A percentile compares a stretch with the other conserved stretches of the same genome.
phyloP scores from a whole-genome alignment of 1,140 invertebrate species.

The Platorchestia sp. region DNA sequence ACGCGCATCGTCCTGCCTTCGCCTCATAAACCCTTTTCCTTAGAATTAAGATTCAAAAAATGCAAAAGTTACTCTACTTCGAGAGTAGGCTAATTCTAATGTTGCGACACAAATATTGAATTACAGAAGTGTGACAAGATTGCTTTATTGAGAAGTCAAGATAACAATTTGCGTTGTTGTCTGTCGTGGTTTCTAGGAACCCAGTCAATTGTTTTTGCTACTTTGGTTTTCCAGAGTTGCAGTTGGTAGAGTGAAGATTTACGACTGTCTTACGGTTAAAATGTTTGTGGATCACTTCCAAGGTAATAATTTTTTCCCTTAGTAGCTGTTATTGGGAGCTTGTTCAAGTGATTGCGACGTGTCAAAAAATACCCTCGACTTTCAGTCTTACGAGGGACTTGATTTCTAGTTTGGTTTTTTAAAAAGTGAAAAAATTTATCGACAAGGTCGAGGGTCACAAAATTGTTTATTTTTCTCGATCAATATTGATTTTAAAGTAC shows the following conservation, averaged over 20 bases:
- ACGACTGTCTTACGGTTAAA: not conserved
- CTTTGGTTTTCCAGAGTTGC: not conserved
- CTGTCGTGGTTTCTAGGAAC: not conserved
- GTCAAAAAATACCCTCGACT: not conserved
- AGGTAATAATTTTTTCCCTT: not conserved
- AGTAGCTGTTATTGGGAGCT: not conserved
- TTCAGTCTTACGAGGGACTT: not conserved
- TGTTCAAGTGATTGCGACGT: not conserved
- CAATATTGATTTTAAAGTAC: not conserved
- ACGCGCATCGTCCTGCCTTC: constrained; percentile 10
- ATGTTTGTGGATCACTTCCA: not conserved
- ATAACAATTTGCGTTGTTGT: constrained; percentile 52
- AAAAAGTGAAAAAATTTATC: not conserved
- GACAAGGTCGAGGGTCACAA: not conserved
- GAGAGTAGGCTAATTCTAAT: constrained; percentile 38
- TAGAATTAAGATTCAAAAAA: constrained; percentile 45
- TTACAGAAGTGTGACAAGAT: constrained; percentile 52
- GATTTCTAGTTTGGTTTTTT: not conserved
- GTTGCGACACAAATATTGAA: constrained; percentile 30
- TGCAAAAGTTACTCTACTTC: not conserved
- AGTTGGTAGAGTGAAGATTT: not conserved
- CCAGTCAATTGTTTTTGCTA: not conserved
- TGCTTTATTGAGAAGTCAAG: constrained; percentile 53
- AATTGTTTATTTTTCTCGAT: not conserved
- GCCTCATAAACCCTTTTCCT: constrained; percentile 33